Conservation (phyloP, 2,888 invertebrate genomes). For the Drosophila multiciliata region DNA sequence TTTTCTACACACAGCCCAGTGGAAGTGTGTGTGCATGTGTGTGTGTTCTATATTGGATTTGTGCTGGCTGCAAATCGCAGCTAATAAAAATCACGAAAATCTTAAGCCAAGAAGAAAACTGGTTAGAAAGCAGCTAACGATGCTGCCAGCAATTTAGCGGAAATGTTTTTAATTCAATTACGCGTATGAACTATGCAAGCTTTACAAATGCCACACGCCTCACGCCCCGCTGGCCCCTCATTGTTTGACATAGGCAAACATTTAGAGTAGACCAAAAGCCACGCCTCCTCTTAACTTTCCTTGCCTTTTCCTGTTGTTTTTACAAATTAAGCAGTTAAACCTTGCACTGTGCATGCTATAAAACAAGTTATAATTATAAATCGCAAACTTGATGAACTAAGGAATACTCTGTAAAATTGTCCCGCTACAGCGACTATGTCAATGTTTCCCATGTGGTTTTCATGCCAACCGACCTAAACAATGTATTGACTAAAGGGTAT, state of each 20-base stretch:
- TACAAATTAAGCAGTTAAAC: conserved; percentile 74
- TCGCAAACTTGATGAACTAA: not conserved
- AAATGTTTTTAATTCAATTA: conserved; percentile 77
- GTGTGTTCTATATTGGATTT: conserved; percentile 50
- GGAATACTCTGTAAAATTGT: conserved; percentile 9
- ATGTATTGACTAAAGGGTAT: conserved; percentile 32
- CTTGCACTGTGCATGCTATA: conserved; percentile 44
- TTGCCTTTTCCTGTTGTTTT: conserved; percentile 32
- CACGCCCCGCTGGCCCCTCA: not conserved
- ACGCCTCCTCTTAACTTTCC: conserved; percentile 31
- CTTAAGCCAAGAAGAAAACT: conserved; percentile 62
- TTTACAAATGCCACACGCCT: conserved; percentile 39
- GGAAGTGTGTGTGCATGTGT: conserved; percentile 19
- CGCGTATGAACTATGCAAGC: conserved; percentile 69
- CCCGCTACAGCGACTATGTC: not conserved
- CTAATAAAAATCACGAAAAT: conserved; percentile 70
- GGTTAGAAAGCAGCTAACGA: conserved; percentile 53
- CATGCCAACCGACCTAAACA: not conserved
- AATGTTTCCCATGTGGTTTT: not conserved
- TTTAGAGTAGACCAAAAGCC: conserved; percentile 49
- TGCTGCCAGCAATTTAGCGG: conserved; percentile 55
- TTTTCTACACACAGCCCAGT: conserved; percentile 4
- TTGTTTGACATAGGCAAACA: conserved; percentile 35
- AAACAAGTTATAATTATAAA: conserved; percentile 6
- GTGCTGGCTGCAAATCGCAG: conserved; percentile 67